phyloP scores from a whole-genome alignment of 2,888 invertebrate genomes.

The Aleiodes leptofemur region DNA sequence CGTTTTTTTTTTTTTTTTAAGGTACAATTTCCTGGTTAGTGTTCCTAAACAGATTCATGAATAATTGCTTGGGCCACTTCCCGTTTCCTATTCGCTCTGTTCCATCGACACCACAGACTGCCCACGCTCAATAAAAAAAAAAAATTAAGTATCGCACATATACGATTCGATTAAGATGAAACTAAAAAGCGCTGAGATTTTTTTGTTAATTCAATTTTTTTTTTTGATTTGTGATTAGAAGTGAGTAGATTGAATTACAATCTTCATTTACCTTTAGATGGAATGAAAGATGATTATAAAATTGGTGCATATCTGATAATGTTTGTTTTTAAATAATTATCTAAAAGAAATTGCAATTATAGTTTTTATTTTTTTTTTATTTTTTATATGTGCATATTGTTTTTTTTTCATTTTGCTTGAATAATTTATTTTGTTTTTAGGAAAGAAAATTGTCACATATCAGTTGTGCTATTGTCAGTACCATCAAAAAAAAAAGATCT shows the following conservation, averaged over 20 bases:
- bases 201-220: not conserved
- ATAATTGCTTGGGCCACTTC: constrained; percentile 60
- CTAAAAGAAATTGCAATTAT: no score
- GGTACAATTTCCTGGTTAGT: constrained; percentile 8
- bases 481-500: not conserved
- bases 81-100: constrained; percentile 59
- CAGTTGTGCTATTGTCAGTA: no score
- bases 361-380: no score
- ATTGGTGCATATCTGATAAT: no score
- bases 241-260: no score
- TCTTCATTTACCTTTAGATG: no score
- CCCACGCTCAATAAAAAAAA: constrained; percentile 57
- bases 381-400: no score
- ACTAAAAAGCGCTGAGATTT: constrained; percentile 30
- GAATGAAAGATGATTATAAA: not conserved
- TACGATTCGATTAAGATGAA: constrained; percentile 55
- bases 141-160: constrained; percentile 52
- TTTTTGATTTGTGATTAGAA: no score
- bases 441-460: no score
- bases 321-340: no score
- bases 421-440: no score
- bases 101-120: constrained; percentile 41
- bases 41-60: constrained; percentile 57
- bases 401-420: no score
- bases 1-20: constrained; percentile 44